A percentile compares a stretch with the other conserved stretches of the same genome.
Conservation (phyloP, 2,113 vertebrate genomes). For the Mirounga angustirostris region DNA sequence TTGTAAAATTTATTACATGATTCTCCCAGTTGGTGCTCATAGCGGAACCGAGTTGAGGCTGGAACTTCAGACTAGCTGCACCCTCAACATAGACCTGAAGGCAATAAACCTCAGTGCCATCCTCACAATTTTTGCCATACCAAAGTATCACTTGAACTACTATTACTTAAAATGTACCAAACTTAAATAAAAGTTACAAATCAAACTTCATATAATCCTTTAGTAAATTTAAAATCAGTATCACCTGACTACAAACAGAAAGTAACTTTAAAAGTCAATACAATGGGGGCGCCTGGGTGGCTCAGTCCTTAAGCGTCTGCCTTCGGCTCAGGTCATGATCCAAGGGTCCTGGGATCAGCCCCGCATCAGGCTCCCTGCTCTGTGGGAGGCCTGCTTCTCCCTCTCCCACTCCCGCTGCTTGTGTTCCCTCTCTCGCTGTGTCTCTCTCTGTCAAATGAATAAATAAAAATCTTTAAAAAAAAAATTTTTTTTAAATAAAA, state of each 20-base stretch:
- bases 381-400: too few species aligned
- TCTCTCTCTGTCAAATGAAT: too few species aligned
- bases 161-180: background rate
- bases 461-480: too few species aligned
- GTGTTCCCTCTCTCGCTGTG: too few species aligned
- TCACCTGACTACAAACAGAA: background rate
- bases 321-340: too few species aligned
- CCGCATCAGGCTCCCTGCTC: too few species aligned
- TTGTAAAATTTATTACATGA: background rate
- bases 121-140: background rate
- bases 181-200: slow-evolving; percentile 7
- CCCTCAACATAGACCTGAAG: background rate
- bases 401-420: too few species aligned
- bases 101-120: background rate
- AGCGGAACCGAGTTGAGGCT: background rate
- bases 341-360: too few species aligned
- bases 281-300: background rate
- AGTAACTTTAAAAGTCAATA: slow-evolving; percentile 26
- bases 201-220: background rate
- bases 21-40: background rate
- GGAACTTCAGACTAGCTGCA: background rate
- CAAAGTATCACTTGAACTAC: background rate
- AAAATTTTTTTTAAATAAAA: background rate
- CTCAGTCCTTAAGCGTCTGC: too few species aligned
- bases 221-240: slow-evolving; percentile 31